phyloP scores from a whole-genome alignment of 2,888 invertebrate genomes.

The Spisula solida region DNA sequence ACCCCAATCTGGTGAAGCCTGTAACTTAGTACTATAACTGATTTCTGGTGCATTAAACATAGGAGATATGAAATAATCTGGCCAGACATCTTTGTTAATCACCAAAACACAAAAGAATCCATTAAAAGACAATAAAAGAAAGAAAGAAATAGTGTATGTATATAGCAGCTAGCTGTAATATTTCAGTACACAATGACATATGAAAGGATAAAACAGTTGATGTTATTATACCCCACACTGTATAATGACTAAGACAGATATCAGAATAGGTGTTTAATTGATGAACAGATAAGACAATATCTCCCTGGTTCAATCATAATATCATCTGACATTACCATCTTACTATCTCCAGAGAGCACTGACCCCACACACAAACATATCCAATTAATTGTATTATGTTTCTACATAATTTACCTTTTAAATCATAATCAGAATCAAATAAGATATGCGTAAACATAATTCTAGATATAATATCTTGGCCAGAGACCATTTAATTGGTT shows the following conservation, averaged over 20 bases:
- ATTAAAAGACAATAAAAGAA: not conserved
- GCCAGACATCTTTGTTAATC: too few species aligned
- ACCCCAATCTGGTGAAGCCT: too few species aligned
- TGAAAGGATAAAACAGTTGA: not conserved
- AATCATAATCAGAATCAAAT: not conserved
- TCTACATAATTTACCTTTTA: not conserved
- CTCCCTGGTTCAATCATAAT: not conserved
- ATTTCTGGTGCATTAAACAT: too few species aligned
- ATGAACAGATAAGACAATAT: slow-evolving; percentile 10
- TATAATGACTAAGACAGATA: not conserved
- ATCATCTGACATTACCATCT: not conserved
- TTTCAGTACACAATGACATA: not conserved
- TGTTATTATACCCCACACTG: not conserved
- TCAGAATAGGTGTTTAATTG: not conserved
- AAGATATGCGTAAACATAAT: not conserved
- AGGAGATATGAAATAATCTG: too few species aligned
- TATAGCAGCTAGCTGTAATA: not conserved
- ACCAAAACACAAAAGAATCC: too few species aligned
- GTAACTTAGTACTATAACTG: too few species aligned
- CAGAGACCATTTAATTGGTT: not conserved
- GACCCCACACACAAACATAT: not conserved
- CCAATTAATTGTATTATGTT: not conserved
- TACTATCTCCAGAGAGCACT: not conserved
- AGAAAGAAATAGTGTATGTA: not conserved
- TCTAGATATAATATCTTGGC: not conserved